A percentile compares a stretch with the other conserved stretches of the same genome.
Evolutionary conservation across 37 sponge, comb jelly and placozoan genomes (phyloP).

Genomic region (Hexactinellida sp.): DNA sequence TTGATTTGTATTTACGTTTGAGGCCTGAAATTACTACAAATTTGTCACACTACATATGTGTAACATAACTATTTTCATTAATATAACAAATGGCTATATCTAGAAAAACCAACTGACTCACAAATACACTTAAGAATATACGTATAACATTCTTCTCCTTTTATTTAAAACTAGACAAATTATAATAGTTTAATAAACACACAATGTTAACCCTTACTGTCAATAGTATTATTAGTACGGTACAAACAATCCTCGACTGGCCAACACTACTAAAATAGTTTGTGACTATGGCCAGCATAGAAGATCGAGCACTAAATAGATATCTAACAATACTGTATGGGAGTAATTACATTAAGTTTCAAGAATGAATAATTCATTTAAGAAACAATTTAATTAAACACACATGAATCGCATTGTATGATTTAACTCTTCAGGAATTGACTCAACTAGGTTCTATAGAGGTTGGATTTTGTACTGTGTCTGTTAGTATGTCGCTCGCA

Average conservation of each 20-base stretch:
- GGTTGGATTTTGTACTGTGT: not conserved
- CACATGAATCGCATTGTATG: not conserved
- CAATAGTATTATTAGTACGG: not conserved
- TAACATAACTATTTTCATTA: no score
- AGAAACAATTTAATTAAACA: constrained; percentile 15
- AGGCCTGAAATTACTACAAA: no score
- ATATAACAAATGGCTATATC: no score
- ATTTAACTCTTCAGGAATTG: not conserved
- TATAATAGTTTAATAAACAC: not conserved
- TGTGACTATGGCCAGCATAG: not conserved
- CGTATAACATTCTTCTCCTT: not conserved
- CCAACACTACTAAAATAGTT: not conserved
- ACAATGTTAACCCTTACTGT: constrained; percentile 14
- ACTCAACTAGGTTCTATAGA: not conserved
- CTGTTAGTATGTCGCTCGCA: not conserved
- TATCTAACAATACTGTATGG: not conserved
- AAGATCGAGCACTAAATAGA: not conserved
- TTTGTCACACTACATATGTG: no score
- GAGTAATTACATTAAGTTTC: not conserved
- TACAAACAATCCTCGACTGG: not conserved
- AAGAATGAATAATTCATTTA: not conserved
- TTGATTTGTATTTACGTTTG: no score
- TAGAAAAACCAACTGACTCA: not conserved
- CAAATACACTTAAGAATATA: no score
- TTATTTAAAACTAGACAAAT: not conserved